A percentile compares a stretch with the other conserved stretches of the same genome.
These are phyloP conservation scores for Schizopygopsis pylzovi DNA, from an alignment of 2,797 vertebrate species.

Conservation along the genomic window DNA sequence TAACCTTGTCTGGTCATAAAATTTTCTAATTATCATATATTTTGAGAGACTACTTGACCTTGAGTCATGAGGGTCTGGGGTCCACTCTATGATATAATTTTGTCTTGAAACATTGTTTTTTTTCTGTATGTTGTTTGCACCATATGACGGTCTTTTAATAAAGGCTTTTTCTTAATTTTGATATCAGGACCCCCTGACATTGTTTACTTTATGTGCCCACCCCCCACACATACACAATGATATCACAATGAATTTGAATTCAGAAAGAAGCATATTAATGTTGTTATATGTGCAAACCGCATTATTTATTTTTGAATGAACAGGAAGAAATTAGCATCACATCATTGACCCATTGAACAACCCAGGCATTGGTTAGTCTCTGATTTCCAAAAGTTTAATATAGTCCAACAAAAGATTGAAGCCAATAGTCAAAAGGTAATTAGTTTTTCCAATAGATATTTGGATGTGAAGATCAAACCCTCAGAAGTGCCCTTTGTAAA, in stretches of 20 bases:
- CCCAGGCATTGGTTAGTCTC: not conserved
- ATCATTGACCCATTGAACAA: constrained; percentile 19
- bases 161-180: not conserved
- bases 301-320: not conserved
- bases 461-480: constrained; percentile 19
- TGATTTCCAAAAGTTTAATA: constrained; percentile 15
- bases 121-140: not conserved
- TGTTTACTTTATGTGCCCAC: no score
- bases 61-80: not conserved
- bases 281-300: not conserved
- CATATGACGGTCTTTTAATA: no score
- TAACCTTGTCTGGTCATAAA: not conserved
- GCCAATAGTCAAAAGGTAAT: not conserved
- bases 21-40: not conserved
- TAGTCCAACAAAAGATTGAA: constrained; percentile 1
- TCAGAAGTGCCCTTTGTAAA: constrained; percentile 13
- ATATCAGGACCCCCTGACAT: not conserved
- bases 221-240: no score
- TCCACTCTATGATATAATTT: not conserved
- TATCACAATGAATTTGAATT: not conserved
- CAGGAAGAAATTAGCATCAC: not conserved
- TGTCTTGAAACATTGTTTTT: not conserved
- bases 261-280: not conserved
- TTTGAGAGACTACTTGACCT: not conserved
- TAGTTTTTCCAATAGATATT: not conserved